These are phyloP conservation scores for Neostethus bicornis DNA, from an alignment of 2,797 vertebrate genomes.

Conservation along the genomic window DNA sequence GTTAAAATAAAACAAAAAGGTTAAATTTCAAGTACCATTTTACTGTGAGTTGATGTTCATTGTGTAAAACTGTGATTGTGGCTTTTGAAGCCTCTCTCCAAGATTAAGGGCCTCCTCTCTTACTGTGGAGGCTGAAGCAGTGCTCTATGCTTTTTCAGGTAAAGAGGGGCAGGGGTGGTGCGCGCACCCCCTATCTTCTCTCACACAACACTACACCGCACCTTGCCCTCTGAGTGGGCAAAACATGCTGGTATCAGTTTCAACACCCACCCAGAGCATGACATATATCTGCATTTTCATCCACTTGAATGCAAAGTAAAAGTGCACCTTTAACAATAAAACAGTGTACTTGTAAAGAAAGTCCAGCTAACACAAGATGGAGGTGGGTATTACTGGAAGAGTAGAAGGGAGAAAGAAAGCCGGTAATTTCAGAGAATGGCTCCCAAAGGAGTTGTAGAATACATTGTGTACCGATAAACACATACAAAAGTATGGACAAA, in stretches of 20 bases:
- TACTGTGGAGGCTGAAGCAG: constrained; percentile 76
- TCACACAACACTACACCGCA: constrained; percentile 69
- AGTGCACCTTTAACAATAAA: constrained; percentile 82
- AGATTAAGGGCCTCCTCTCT: constrained; percentile 62
- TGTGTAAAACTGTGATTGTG: constrained; percentile 37
- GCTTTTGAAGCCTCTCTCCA: constrained; percentile 54
- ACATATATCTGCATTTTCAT: constrained; percentile 80
- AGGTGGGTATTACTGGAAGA: constrained; percentile 77
- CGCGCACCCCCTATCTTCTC: constrained; percentile 77
- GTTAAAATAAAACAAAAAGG: constrained; percentile 6
- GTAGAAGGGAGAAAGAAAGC: constrained; percentile 71
- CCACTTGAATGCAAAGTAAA: constrained; percentile 83
- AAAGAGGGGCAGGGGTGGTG: constrained; percentile 76
- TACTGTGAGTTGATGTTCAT: constrained; percentile 33
- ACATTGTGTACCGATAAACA: constrained; percentile 53
- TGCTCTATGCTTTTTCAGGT: constrained; percentile 75
- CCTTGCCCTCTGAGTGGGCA: constrained; percentile 78
- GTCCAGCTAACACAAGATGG: constrained; percentile 71
- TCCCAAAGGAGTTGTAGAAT: constrained; percentile 69
- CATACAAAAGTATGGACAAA: constrained; percentile 57
- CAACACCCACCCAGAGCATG: constrained; percentile 79
- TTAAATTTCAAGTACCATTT: constrained; percentile 22
- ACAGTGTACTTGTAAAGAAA: constrained; percentile 74
- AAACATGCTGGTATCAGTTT: constrained; percentile 77
- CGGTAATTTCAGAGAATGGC: constrained; percentile 75